These are phyloP conservation scores for Conistra vaccinii DNA, from an alignment of 2,888 invertebrate species.

Conservation along the genomic window DNA sequence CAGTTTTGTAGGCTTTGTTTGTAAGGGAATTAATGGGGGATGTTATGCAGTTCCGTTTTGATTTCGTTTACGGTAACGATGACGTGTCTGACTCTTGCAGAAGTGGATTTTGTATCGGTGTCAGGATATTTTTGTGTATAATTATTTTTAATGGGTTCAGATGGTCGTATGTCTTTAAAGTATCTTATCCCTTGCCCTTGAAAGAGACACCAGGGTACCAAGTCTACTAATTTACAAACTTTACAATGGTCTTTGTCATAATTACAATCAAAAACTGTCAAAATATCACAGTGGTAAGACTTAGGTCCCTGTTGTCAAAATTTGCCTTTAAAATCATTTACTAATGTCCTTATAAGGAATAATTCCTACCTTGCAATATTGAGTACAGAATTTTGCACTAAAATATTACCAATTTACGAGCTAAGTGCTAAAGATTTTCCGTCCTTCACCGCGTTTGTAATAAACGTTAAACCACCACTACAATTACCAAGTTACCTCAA, in stretches of 20 bases:
- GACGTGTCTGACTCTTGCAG: background rate
- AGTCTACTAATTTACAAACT: no score
- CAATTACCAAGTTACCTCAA: constrained; percentile 12
- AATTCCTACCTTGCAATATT: background rate
- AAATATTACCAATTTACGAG: background rate
- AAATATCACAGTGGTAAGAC: no score
- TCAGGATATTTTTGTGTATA: background rate
- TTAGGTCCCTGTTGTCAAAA: no score
- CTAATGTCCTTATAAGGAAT: background rate
- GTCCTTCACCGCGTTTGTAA: background rate
- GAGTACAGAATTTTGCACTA: background rate
- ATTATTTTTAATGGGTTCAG: background rate
- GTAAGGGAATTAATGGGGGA: background rate
- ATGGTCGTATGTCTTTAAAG: background rate
- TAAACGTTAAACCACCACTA: background rate
- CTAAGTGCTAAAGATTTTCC: background rate
- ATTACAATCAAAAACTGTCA: no score
- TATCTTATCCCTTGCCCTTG: no score
- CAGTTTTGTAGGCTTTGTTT: constrained; percentile 15
- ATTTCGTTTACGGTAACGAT: constrained; percentile 4
- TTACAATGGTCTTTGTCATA: no score
- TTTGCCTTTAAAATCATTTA: background rate
- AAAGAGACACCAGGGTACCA: no score
- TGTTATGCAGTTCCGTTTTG: background rate
- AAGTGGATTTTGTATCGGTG: background rate